These are phyloP conservation scores for Ctena decussata DNA, from an alignment of 2,888 invertebrate species.

Conservation along the genomic window DNA sequence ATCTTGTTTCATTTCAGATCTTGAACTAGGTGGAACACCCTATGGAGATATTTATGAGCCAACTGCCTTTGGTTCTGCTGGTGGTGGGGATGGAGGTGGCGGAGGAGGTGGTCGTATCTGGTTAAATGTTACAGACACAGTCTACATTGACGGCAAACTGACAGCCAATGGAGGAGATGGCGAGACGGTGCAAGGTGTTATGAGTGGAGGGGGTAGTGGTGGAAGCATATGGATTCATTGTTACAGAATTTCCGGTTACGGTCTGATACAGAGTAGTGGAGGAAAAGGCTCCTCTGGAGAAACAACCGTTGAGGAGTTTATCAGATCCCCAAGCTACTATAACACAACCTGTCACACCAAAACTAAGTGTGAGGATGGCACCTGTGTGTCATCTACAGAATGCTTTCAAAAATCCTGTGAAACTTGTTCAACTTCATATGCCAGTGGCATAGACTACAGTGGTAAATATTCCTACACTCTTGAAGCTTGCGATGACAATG, in stretches of 20 bases:
- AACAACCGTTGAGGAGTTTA: conserved; percentile 28
- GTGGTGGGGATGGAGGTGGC: conserved; percentile 74
- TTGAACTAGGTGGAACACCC: conserved; percentile 15
- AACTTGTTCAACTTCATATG: not conserved
- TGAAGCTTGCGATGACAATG: not conserved
- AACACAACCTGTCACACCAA: conserved; percentile 37
- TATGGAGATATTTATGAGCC: conserved; percentile 79
- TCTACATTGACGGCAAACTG: conserved; percentile 74
- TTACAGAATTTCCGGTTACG: conserved; percentile 72
- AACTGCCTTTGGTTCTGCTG: conserved; percentile 75
- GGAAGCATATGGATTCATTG: conserved; percentile 78
- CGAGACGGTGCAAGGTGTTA: conserved; percentile 27
- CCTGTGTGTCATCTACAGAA: conserved; percentile 6
- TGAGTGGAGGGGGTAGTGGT: conserved; percentile 80
- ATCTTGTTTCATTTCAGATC: not conserved
- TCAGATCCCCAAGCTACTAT: conserved; percentile 41
- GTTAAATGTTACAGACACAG: conserved; percentile 78
- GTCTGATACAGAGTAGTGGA: conserved; percentile 66
- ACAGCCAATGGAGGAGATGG: conserved; percentile 73
- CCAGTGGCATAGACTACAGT: not conserved
- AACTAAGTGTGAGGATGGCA: conserved; percentile 24
- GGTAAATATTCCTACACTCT: not conserved
- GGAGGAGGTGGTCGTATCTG: conserved; percentile 78
- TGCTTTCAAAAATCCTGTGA: not conserved
- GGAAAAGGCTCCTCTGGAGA: conserved; percentile 67